Evolutionary conservation across 2,113 vertebrate genomes (phyloP), one percentile per base, ranked within the genome.

Genomic region (Eretmochelys imbricata): DNA sequence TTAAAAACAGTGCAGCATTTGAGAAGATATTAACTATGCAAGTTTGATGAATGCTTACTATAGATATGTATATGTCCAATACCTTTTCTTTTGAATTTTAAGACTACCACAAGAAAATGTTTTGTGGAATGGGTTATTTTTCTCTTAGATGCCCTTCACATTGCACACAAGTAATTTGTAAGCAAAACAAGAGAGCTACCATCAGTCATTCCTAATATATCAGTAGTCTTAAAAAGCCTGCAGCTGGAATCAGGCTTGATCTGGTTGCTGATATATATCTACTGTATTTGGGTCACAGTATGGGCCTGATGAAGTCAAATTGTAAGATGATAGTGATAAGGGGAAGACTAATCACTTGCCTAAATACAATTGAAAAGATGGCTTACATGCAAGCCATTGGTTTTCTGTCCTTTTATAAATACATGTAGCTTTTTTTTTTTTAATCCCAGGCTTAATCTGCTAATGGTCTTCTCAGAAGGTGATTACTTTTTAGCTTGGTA

Each of bases 371-470:
- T 97, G 91, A 90, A 97, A 93, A 89, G 92, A 94, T 96, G 80
- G 88, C 86, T 98, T 95, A 95, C 85, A 91, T 88, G 84, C 91
- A 96, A 96, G 80, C 91, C 89, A 65, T 91, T 95, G 95, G 86
- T 94, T 97, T 89, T 97, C 96, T 93, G 91, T 59, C 76, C 90
- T 96, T 96, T 97, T 93, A 97, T 97, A 98, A 97, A 97, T 88
- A 38, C 82, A 95, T 94, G 89, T 94, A 97, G 97, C 94, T 95
- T 95, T 93, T 96, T 96, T 94, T 94, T 95, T 88, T 79, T 97
- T 98, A 95, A 97, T 95, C 87, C 92, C 20, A 82, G 59, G 87
- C 93, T 96, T 98, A 97, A 98, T 98, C 95, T 98, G 95, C 97
- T 97, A 97, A 97, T 97, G 93, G 96, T 95, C 92, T 95, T 95